Base-by-base conservation (phyloP, 2,888 invertebrate species). In the Diabrotica balteata region DNA sequence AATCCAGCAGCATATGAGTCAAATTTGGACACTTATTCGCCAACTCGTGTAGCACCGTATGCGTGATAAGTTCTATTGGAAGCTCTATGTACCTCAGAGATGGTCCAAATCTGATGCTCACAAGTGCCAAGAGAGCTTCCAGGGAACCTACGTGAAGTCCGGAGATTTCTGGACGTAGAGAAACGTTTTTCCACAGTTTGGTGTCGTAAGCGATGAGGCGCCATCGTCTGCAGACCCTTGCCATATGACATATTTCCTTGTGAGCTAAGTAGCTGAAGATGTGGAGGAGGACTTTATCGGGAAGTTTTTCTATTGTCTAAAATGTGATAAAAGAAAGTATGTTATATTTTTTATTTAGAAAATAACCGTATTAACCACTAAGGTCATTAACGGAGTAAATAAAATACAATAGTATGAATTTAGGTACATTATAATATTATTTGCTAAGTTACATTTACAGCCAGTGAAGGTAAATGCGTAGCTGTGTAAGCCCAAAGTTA, bases 211-310 rank as follows among this genome's bases (percentile, higher is more conserved):
- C 97, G 11, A 98, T 91, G 83, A 93, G 88, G 9, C 98, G 90
- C 99, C 99, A 99, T 84, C 96, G 92, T 82, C 94, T 94, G 86
- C 98, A 98, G 4, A 98, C 95, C 72, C 93, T 89, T 0, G 98
- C 97, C 87, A 98, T 90, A 45, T 93, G 92, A 84, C 96, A 95
- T 83, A 98, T 94, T 86, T 98, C 97, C 68, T 93, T 90, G 82
- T 98, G 98, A 44, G 93, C 90, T 73, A 99, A 86, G 85, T 97
- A 99, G 54, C 94, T 93, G 86, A 99, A 99, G 80, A 97, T 93
- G 81, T 95, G 92, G 72, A 97, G 86, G 50, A 99, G 86, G 45
- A 98, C 94, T 86, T 98, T 98, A 84, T 99, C 98, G 9, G 99
- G 98, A 49, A 99, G 88, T 84, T 97, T 96, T 84, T 96, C 96